These are phyloP conservation scores for Drosophila borealis DNA, from an alignment of 2,888 invertebrate species.

Conservation along the genomic window DNA sequence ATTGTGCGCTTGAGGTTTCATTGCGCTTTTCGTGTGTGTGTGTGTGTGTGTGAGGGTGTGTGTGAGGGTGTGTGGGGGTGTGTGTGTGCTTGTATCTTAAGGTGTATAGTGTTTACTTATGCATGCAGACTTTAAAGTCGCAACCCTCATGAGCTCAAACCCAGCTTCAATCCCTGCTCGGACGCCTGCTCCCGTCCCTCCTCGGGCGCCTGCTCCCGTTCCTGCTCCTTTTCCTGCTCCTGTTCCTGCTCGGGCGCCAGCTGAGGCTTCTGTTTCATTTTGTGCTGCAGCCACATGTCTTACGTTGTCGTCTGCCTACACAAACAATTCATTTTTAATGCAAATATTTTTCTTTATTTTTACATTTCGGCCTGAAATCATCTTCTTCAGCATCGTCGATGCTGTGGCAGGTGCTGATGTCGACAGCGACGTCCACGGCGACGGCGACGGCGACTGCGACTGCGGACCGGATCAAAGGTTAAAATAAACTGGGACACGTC, in stretches of 20 bases:
- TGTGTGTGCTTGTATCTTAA: slow-evolving; percentile 18
- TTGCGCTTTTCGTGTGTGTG: slow-evolving; percentile 55
- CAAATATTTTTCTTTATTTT: slow-evolving; percentile 72
- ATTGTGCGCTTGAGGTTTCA: slow-evolving; percentile 55
- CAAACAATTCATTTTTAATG: slow-evolving; percentile 80
- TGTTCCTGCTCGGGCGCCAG: neutral
- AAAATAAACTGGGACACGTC: slow-evolving; percentile 81
- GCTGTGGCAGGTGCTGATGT: slow-evolving; percentile 30
- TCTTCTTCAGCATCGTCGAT: slow-evolving; percentile 27
- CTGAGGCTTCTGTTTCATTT: neutral
- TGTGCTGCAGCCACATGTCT: slow-evolving; percentile 23
- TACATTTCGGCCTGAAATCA: slow-evolving; percentile 29
- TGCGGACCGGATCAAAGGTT: slow-evolving; percentile 74
- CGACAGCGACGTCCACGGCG: slow-evolving; percentile 3
- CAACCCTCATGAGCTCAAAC: neutral
- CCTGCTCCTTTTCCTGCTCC: neutral
- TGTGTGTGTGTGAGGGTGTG: slow-evolving; percentile 1
- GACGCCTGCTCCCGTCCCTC: neutral
- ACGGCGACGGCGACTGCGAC: slow-evolving; percentile 14
- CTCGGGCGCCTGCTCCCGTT: neutral
- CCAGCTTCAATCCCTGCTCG: neutral
- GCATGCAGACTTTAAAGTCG: slow-evolving; percentile 64
- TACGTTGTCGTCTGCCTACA: slow-evolving; percentile 59
- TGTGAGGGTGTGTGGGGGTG: slow-evolving; percentile 11
- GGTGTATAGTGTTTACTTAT: slow-evolving; percentile 53